Percentiles rank a stretch among this genome's conserved stretches.
phyloP scores from a whole-genome alignment of 2,888 invertebrate species.

The Acanthosepion pharaonis region DNA sequence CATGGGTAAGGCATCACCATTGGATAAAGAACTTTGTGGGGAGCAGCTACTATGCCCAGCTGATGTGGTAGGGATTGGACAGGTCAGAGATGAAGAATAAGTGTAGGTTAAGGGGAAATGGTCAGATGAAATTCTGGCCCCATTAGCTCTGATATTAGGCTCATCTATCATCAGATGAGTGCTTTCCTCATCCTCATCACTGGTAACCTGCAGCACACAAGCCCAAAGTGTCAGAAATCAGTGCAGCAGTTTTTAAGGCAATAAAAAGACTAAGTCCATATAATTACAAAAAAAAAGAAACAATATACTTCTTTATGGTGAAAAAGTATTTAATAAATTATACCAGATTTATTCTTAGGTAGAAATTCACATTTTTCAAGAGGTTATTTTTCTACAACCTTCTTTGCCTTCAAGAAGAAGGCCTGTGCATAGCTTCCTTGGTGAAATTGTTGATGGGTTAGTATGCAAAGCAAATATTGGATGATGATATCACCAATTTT shows the following conservation, averaged over 20 bases:
- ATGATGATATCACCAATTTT: no score
- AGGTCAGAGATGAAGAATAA: neutral
- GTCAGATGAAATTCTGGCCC: neutral
- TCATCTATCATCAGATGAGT: neutral
- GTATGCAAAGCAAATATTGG: no score
- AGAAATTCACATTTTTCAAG: neutral
- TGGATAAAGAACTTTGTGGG: neutral
- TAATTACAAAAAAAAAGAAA: no score
- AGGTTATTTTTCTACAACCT: neutral
- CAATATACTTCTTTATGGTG: no score
- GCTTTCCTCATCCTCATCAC: neutral
- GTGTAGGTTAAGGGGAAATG: neutral
- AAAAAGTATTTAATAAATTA: no score
- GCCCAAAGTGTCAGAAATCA: neutral
- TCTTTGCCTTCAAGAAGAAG: no score
- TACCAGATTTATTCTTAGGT: no score
- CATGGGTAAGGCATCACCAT: neutral
- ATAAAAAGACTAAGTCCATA: neutral
- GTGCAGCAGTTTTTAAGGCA: neutral
- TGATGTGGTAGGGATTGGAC: neutral
- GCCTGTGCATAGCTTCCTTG: no score
- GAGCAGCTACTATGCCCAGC: neutral
- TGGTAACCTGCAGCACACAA: constrained; percentile 34
- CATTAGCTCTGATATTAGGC: neutral
- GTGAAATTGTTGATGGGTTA: no score